Evolutionary conservation across 2,888 invertebrate genomes (phyloP), one percentile per base, ranked within the genome.

Genomic region (Ichneumoninae sp.): DNA sequence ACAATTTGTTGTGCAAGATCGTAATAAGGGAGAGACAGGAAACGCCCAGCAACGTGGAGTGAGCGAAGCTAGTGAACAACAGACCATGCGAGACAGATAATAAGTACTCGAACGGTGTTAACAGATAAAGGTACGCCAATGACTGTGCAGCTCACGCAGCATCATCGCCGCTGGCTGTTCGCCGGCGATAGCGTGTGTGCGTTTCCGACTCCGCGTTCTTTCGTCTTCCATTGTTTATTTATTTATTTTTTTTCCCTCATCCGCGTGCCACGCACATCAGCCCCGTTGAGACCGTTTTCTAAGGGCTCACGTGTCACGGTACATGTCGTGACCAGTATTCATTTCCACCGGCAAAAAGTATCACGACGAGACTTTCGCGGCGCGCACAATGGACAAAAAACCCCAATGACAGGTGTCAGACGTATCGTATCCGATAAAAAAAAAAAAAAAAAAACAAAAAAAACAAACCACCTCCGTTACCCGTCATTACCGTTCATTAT

Each of bases 221-320:
- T 69, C 50, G 72, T 74, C 57, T 68, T 47, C 52, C 60, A n/a
- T 30, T 70, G 40, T 40, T 40, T 10, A 40, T 40, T 40, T 40
- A 40, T 40, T 33, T 33, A 6, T 74, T 72, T 16, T 68, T 68
- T 47, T 74, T 68, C 26, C 26, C 36, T 33, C 68, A 16, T 7
- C 44, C 54, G 36, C 54, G 26, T 40, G 10, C 54, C 33, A 30
- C 30, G 54, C 33, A 26, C n/a, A 36, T 50, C 54, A 19, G 70
- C 60, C 81, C 30, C 16, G 30, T 16, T 7, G 62, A 62, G 66
- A 76, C 66, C 52, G 66, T 76, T 76, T 16, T 76, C 66, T 54
- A 40, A 54, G 76, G 76, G 40, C 66, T 76, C 76, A 66, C 76
- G 66, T 76, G 66, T 76, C 76, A 36, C 65, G 75, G 22, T 65